These are phyloP conservation scores for Chaetops frenatus DNA, from an alignment of 2,113 vertebrate genomes.

Conservation along the genomic window DNA sequence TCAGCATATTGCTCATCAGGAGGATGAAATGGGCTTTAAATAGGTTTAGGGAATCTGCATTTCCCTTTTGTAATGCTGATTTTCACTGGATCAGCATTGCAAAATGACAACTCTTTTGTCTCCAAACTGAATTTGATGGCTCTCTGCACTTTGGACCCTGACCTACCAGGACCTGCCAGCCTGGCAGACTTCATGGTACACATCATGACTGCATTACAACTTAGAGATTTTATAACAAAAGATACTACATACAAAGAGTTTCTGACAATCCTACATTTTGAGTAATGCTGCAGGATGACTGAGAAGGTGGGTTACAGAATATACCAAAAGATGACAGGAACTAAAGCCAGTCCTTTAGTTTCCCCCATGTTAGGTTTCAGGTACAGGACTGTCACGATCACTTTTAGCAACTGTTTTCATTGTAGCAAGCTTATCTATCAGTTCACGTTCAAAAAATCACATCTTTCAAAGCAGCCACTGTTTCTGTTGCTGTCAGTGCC, in stretches of 20 bases:
- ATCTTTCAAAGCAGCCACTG: not conserved
- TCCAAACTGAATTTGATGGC: not conserved
- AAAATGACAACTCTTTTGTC: not conserved
- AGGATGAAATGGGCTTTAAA: not conserved
- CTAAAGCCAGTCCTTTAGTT: not conserved
- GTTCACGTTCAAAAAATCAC: not conserved
- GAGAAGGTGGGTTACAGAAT: not conserved
- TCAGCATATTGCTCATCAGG: not conserved
- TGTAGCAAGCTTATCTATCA: not conserved
- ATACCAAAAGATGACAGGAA: not conserved
- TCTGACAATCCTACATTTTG: not conserved
- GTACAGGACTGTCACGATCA: not conserved
- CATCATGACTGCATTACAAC: not conserved
- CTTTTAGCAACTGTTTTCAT: not conserved
- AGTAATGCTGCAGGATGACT: not conserved
- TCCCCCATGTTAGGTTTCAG: not conserved
- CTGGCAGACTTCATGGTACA: not conserved
- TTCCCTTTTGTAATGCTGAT: constrained; percentile 1
- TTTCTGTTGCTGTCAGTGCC: not conserved
- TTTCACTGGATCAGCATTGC: not conserved
- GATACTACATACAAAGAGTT: not conserved
- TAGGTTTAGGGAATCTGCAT: not conserved
- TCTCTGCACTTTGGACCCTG: not conserved
- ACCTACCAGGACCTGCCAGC: not conserved
- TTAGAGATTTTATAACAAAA: not conserved